Evolutionary conservation across 2,888 invertebrate genomes (phyloP), one percentile per base, ranked within the genome.

Genomic region (Gastracanthus pulcherrimus): DNA sequence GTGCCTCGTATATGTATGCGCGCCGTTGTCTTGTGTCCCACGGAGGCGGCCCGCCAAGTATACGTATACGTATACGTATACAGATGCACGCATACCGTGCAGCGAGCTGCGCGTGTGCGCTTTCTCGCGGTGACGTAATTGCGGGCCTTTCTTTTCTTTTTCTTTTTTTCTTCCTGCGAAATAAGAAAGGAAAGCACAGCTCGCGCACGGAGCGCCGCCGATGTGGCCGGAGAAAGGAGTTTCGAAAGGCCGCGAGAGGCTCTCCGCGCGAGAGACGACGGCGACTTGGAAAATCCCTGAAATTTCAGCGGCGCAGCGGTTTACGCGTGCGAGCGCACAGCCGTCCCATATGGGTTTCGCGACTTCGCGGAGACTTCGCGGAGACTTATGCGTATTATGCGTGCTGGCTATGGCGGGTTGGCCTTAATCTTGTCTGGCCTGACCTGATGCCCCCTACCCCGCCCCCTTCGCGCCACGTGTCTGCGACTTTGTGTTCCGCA

Each of bases 51-150:
- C n/a, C n/a, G n/a, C n/a, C n/a, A n/a, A 45, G 9, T 45, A 45
- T 58, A 16, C 7, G 0, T 16, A 11, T 58, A 29, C 0, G 4
- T 16, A 58, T 2, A 3, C 7, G 36, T 55, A 1, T 36, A 38
- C 16, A 9, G 55, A 36, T 16, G 34, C 6, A 1, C 36, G 19
- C 51, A 26, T 60, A 29, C 26, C 23, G 19, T 3, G 51, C 3
- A 29, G 26, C n/a, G 51, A 58, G 1, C 29, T 6, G 11, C 6
- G n/a, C n/a, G 7, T 16, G 41, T 23, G 16, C 72, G 36, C 71
- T 72, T 64, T 74, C 77, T 70, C 77, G 38, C 55, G 31, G n/a
- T 80, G 74, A 74, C 74, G 80, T 58, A 74, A 80, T 67, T 41
- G 60, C 67, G 31, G 29, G 23, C 67, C 62, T 80, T 67, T 64